Conservation (phyloP, 1,140 invertebrate genomes). For the Andrena cerasifolii region DNA sequence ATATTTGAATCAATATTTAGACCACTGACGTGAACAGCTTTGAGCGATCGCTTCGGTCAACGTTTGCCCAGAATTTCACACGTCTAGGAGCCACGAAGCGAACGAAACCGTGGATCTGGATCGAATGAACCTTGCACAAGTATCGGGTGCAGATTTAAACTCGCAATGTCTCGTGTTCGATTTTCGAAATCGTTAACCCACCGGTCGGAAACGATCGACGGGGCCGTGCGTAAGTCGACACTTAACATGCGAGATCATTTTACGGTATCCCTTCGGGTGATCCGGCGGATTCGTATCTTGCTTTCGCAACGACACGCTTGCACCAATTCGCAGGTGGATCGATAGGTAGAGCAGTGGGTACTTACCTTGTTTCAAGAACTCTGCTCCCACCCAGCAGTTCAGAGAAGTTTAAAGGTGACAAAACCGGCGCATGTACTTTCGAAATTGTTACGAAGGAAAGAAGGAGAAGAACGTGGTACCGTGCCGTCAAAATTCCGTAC, state of each 20-base stretch:
- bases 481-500: neutral
- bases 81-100: too few species aligned
- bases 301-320: constrained; percentile 47
- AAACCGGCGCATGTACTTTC: too few species aligned
- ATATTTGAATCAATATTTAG: too few species aligned
- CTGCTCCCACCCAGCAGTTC: too few species aligned
- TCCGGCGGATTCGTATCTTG: constrained; percentile 40
- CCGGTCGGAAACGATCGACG: constrained; percentile 22
- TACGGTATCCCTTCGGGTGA: constrained; percentile 34
- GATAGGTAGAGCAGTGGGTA: neutral
- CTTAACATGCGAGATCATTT: constrained; percentile 34
- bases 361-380: too few species aligned
- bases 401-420: too few species aligned
- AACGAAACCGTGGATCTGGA: too few species aligned
- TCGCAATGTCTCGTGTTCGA: constrained; percentile 15
- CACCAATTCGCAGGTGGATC: constrained; percentile 25
- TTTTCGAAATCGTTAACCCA: constrained; percentile 43
- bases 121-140: neutral
- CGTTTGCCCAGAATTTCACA: too few species aligned
- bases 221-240: constrained; percentile 31
- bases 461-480: neutral
- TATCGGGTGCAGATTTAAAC: neutral
- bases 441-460: too few species aligned
- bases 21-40: too few species aligned
- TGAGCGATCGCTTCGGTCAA: too few species aligned